A percentile compares a stretch with the other conserved stretches of the same genome.
Evolutionary conservation across 2,797 vertebrate genomes (phyloP).

Genomic region (Spinus pinus): DNA sequence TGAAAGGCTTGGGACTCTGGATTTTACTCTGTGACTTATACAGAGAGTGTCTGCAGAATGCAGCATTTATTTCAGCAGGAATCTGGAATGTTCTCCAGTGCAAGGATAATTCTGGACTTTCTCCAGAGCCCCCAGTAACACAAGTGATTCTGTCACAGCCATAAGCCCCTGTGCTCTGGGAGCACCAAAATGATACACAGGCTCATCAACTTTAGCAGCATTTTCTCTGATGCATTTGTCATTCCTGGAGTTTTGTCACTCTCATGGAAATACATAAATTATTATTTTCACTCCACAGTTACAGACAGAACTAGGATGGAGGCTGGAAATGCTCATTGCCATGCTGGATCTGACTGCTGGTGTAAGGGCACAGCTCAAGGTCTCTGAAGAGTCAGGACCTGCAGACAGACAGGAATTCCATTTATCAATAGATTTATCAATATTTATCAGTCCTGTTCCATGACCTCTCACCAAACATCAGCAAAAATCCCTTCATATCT

Average conservation of each 20-base stretch:
- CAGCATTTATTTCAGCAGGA: background rate
- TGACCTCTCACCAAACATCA: background rate
- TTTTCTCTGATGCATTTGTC: background rate
- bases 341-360: background rate
- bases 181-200: background rate
- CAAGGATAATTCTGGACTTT: background rate
- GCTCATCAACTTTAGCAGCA: background rate
- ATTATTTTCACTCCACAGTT: background rate
- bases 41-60: background rate
- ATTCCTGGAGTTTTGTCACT: background rate
- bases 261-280: background rate
- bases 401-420: background rate
- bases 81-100: background rate
- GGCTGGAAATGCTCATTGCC: background rate
- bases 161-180: background rate
- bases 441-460: background rate
- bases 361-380: background rate
- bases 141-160: background rate
- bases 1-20: background rate
- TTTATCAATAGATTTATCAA: background rate
- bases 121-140: background rate
- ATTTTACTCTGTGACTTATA: background rate
- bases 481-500: background rate
- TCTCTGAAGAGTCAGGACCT: background rate
- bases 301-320: background rate